Evolutionary conservation across 53 echinoderm and acorn worm genomes (phyloP).

Genomic region (Apostichopus leukothele): DNA sequence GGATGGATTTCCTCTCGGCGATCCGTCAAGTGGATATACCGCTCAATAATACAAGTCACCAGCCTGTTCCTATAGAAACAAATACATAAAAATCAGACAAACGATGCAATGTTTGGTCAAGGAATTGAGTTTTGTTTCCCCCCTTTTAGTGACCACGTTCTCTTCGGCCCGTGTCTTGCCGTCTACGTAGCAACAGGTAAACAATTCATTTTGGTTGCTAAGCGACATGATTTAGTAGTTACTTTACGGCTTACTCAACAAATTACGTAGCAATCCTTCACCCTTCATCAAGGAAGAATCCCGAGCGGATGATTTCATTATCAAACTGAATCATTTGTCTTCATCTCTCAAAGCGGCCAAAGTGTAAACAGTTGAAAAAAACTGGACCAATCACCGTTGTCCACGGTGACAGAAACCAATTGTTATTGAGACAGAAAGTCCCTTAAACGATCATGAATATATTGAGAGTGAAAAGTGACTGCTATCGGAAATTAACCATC

Average conservation of each 20-base stretch:
- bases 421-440: no score
- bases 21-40: not conserved
- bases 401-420: no score
- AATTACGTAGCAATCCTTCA: not conserved
- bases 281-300: not conserved
- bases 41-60: not conserved
- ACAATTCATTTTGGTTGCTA: slow-evolving; percentile 3
- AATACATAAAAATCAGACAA: not conserved
- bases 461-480: no score
- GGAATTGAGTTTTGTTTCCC: not conserved
- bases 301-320: not conserved
- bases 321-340: not conserved
- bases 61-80: not conserved
- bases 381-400: no score
- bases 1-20: not conserved
- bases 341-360: not conserved
- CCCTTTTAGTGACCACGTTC: not conserved
- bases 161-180: not conserved
- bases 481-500: no score
- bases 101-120: not conserved
- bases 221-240: not conserved
- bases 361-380: no score
- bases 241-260: not conserved
- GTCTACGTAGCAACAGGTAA: slow-evolving; percentile 23
- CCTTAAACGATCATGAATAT: no score